phyloP scores from a whole-genome alignment of 2,113 vertebrate species.

The Notothenia rossii region DNA sequence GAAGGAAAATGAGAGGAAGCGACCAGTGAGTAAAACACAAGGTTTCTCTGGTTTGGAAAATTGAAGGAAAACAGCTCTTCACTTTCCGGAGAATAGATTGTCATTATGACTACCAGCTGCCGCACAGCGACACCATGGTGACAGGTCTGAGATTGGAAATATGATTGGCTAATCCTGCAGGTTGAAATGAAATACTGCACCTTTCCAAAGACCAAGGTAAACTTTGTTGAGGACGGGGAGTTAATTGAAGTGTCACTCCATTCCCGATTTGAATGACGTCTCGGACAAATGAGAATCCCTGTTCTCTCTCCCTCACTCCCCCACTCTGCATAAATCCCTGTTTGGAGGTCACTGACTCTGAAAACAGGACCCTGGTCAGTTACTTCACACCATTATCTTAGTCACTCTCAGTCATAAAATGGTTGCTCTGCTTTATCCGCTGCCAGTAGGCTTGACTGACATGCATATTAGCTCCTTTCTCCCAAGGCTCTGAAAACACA shows the following conservation, averaged over 20 bases:
- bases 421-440: slow-evolving; percentile 64
- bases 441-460: slow-evolving; percentile 74
- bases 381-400: slow-evolving; percentile 73
- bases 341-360: slow-evolving; percentile 74
- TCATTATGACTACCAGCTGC: slow-evolving; percentile 68
- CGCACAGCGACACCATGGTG: slow-evolving; percentile 58
- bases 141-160: slow-evolving; percentile 80
- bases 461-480: slow-evolving; percentile 75
- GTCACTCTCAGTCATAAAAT: slow-evolving; percentile 60
- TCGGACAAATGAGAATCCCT: slow-evolving; percentile 74
- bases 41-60: slow-evolving; percentile 35
- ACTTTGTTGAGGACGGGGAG: slow-evolving; percentile 75
- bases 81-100: slow-evolving; percentile 58
- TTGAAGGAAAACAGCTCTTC: slow-evolving; percentile 32
- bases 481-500: slow-evolving; percentile 78
- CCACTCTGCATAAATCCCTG: slow-evolving; percentile 74
- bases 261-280: slow-evolving; percentile 76
- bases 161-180: slow-evolving; percentile 80
- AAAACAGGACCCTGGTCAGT: slow-evolving; percentile 72
- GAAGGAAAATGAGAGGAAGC: neutral
- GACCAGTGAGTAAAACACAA: slow-evolving; percentile 17
- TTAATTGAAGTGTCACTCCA: slow-evolving; percentile 84
- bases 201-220: slow-evolving; percentile 75
- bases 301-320: slow-evolving; percentile 50
- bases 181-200: slow-evolving; percentile 70